These are phyloP conservation scores for Phrynocephalus vlangalii DNA, from an alignment of 2,797 vertebrate species.

Conservation along the genomic window DNA sequence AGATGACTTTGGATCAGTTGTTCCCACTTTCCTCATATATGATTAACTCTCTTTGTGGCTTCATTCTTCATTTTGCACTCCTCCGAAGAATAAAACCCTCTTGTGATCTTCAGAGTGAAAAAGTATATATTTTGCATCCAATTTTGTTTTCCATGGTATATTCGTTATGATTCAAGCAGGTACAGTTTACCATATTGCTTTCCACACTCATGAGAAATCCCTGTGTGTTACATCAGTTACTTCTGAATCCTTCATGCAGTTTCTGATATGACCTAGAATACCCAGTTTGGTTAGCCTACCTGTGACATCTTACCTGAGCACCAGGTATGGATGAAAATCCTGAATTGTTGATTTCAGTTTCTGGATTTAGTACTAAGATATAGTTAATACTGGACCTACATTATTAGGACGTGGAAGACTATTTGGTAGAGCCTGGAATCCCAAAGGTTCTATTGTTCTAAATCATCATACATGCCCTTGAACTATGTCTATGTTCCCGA, in stretches of 20 bases:
- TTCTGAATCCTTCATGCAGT: background rate
- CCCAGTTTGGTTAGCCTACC: too few relatives aligned
- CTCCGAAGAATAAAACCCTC: slow-evolving; percentile 29
- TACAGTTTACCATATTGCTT: slow-evolving; percentile 34
- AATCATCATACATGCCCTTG: too few relatives aligned
- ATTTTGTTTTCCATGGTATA: slow-evolving; percentile 47
- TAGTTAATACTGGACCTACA: background rate
- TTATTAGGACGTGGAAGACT: background rate
- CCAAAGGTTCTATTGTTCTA: background rate
- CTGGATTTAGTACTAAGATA: background rate
- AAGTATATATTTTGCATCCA: background rate
- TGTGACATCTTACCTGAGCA: too few relatives aligned
- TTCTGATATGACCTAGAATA: background rate
- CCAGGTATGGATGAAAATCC: background rate
- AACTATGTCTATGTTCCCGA: too few relatives aligned
- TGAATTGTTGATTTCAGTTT: background rate
- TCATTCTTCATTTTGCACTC: slow-evolving; percentile 49
- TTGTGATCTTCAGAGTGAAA: background rate
- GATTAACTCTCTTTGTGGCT: slow-evolving; percentile 42
- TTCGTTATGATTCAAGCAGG: slow-evolving; percentile 12
- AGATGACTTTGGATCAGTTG: slow-evolving; percentile 64
- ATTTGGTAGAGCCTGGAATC: background rate
- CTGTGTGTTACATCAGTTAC: background rate
- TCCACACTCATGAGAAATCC: background rate
- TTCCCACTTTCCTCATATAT: slow-evolving; percentile 61